Evolutionary conservation across 2,797 vertebrate species (phyloP), one percentile per base, ranked within the genome.

Genomic region (Falco cherrug): DNA sequence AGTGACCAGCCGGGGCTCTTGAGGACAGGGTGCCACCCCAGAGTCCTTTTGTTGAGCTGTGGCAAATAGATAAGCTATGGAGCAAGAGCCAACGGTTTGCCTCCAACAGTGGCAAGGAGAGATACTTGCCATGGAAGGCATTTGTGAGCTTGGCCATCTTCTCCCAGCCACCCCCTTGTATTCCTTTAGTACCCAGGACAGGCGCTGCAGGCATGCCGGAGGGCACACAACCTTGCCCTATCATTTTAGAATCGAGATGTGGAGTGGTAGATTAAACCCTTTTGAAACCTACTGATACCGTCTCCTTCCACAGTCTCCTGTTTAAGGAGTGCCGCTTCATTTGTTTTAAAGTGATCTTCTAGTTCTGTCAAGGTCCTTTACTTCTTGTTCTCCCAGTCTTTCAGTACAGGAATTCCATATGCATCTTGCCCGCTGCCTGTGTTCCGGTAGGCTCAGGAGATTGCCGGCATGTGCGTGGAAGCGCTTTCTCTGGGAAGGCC

Each of bases 191-290:
- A 8, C 5, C 51, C 60, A 7, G 67, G 65, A 21, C 0, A 4
- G 35, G 31, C 20, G 70, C 71, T 24, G 18, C 1, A 21, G 54
- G 13, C 28, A 4, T 7, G 5, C 18, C 64, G 21, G 37, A 35
- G 64, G 24, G 10, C 65, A 43, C 53, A 8, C 37, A 15, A 11
- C 41, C 71, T 65, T 63, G 25, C 48, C 48, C 51, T 50, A 2
- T 33, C 33, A 1, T 8, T 63, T 6, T 0, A 53, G 10, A 59
- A 24, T 16, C 29, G 5, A 0, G 26, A 39, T 0, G 0, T 33
- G 68, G 63, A 86, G 57, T n/a, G 71, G 35, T 3, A 57, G 60
- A 35, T 47, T 13, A 18, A 67, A 69, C 15, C 65, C 65, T 68
- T 57, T 1, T n/a, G 89, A 91, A 91, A 76, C 35, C 47, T 74